Evolutionary conservation across 2,113 vertebrate genomes (phyloP), one percentile per base, ranked within the genome.

Genomic region (Onychostruthus taczanowskii): DNA sequence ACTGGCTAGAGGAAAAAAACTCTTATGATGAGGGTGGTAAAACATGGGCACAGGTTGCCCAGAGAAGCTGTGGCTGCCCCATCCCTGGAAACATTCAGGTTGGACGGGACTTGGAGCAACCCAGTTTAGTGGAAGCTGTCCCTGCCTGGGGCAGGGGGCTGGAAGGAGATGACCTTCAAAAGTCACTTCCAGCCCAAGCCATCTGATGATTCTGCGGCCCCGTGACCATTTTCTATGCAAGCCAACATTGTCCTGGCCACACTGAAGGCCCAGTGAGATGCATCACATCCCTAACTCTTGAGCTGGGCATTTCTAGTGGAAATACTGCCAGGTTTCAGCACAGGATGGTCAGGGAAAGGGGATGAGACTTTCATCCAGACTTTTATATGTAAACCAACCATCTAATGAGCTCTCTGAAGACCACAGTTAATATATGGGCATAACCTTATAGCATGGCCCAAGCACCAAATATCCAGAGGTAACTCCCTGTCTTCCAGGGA

Each of bases 341-440:
- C 35, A 88, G 44, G 47, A 78, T 17, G n/a, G 30, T 37, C 35
- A 69, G 39, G 68, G 49, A 81, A 85, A 16, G n/a, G 35, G 21
- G 12, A 47, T 41, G 24, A 55, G 47, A 41, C 72, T 84, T 95
- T 84, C 63, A 95, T 81, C 79, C 82, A 61, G 33, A 13, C 44
- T 68, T 88, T 90, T 56, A 68, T 70, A 87, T 67, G 72, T 61
- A 90, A 93, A 96, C 85, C 76, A 80, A 53, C 52, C 52, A 77
- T 22, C 56, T 95, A 96, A 96, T 94, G 90, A 96, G 92, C 86
- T 89, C 93, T 97, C 93, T 93, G 73, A 94, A 95, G 90, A 91
- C 90, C 72, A 93, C 18, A 61, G 64, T 63, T 95, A 90, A 96
- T 74, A 67, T 52, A 93, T 86, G 39, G 90, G 63, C 72, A 52